Conservation (phyloP, 2,888 invertebrate genomes). For the Drosophila multiciliata region DNA sequence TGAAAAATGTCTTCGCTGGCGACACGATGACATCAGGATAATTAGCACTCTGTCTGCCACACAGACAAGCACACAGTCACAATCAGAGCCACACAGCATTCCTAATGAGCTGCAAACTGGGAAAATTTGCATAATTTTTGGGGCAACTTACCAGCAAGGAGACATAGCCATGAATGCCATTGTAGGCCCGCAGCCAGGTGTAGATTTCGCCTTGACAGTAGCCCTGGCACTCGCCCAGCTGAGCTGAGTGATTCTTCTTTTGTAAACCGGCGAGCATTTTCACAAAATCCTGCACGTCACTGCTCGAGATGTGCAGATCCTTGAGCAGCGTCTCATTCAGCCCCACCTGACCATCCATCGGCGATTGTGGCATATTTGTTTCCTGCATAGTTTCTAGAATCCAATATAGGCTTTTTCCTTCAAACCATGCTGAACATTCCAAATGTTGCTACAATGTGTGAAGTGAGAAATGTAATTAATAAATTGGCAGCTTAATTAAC, state of each 20-base stretch:
- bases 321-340: conserved; percentile 57
- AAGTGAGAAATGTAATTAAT: background rate
- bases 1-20: conserved; percentile 47
- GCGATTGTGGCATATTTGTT: conserved; percentile 36
- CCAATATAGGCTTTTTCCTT: background rate
- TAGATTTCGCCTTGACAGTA: conserved; percentile 88
- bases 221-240: conserved; percentile 78
- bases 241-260: conserved; percentile 50
- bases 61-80: background rate
- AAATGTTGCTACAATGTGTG: background rate
- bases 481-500: background rate
- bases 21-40: conserved; percentile 41
- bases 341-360: conserved; percentile 1
- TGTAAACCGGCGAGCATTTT: conserved; percentile 66
- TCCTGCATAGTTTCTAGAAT: conserved; percentile 47
- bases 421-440: conserved; percentile 25
- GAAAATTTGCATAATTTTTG: background rate
- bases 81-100: conserved; percentile 1
- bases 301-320: conserved; percentile 63
- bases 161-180: conserved; percentile 92
- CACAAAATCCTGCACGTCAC: conserved; percentile 77
- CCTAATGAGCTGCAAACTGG: conserved; percentile 20
- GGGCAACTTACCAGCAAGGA: conserved; percentile 89
- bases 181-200: conserved; percentile 88
- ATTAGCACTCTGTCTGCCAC: conserved; percentile 22